Conservation (phyloP, 2,888 invertebrate species). For the Toxonevra muliebris region DNA sequence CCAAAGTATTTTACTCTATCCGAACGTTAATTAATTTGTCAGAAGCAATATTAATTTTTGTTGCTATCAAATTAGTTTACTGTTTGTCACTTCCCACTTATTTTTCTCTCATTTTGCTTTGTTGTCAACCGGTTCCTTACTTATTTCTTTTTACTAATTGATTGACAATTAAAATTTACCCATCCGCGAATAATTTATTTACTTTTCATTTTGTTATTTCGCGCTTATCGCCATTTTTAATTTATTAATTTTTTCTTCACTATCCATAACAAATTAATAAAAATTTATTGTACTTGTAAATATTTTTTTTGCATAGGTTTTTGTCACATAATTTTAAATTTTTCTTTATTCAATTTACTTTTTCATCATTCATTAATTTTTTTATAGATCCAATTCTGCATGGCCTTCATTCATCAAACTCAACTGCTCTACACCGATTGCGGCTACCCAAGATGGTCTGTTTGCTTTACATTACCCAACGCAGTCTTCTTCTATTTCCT, state of each 20-base stretch:
- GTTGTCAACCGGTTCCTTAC: background rate
- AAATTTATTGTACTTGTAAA: too few species aligned
- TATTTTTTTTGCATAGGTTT: too few species aligned
- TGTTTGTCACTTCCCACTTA: too few species aligned
- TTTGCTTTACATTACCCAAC: slow-evolving; percentile 86
- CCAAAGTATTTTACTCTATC: too few species aligned
- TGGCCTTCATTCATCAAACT: slow-evolving; percentile 85
- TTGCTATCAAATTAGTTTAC: too few species aligned
- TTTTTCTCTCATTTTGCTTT: too few species aligned
- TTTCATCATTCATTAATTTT: slow-evolving; percentile 12
- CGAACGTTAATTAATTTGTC: too few species aligned
- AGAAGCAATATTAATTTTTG: too few species aligned
- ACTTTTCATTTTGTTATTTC: too few species aligned
- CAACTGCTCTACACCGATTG: slow-evolving; percentile 88
- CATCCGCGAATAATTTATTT: background rate
- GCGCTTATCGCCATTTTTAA: too few species aligned
- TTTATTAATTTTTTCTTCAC: too few species aligned
- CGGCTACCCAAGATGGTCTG: slow-evolving; percentile 85
- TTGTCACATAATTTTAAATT: background rate
- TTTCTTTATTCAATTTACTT: background rate
- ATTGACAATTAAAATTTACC: slow-evolving; percentile 10
- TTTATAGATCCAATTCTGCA: slow-evolving; percentile 85
- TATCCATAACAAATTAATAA: too few species aligned
- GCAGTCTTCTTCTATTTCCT: slow-evolving; percentile 92
- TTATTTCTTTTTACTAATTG: slow-evolving; percentile 23